Conservation (phyloP, 1,140 invertebrate genomes). For the Drosophila neocordata region DNA sequence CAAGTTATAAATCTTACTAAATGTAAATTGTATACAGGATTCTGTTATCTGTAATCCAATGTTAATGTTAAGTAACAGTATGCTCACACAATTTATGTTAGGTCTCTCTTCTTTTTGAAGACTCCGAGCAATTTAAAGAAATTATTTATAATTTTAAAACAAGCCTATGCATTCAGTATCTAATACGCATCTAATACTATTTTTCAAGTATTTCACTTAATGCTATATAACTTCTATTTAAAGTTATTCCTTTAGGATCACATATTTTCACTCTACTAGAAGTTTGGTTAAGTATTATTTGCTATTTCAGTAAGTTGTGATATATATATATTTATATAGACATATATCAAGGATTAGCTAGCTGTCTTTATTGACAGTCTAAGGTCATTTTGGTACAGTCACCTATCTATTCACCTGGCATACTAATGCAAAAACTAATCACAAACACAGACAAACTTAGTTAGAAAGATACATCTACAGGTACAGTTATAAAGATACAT, state of each 20-base stretch:
- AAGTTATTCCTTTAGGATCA: neutral
- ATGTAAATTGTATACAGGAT: too few relatives aligned
- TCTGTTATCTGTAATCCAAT: too few relatives aligned
- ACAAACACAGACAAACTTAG: neutral
- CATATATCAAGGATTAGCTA: constrained; percentile 9
- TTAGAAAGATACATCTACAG: neutral
- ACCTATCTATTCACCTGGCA: constrained; percentile 43
- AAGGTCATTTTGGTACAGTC: constrained; percentile 50
- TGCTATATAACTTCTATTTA: neutral
- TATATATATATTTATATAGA: constrained; percentile 7
- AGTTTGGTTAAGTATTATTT: neutral
- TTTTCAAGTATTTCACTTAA: too few relatives aligned
- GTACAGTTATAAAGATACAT: neutral
- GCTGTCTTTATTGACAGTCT: constrained; percentile 36
- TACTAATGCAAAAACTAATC: constrained; percentile 44
- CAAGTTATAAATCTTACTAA: too few relatives aligned
- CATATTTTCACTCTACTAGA: neutral
- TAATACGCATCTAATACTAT: too few relatives aligned
- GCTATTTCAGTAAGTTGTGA: neutral
- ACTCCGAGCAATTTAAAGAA: too few relatives aligned
- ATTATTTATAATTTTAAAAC: too few relatives aligned
- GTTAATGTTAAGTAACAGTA: too few relatives aligned
- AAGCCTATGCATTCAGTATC: too few relatives aligned
- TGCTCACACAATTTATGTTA: too few relatives aligned
- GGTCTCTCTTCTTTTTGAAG: too few relatives aligned